Percentiles rank a stretch among this genome's conserved stretches.
Conservation (phyloP, 2,888 invertebrate species). For the Pollenia angustigena region DNA sequence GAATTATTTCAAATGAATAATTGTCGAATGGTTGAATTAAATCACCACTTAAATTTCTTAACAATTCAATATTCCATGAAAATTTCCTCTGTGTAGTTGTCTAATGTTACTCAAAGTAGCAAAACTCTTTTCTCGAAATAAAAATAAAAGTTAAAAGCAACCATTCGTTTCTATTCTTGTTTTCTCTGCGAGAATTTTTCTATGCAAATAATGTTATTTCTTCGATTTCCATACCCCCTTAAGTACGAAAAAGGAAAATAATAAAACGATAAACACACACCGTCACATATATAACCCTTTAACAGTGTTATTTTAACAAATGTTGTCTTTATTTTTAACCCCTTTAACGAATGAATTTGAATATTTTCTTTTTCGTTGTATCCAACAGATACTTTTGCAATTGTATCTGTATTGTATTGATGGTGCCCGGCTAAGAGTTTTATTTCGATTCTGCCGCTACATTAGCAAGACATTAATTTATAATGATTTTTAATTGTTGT, state of each 20-base stretch:
- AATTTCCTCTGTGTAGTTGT: slow-evolving; percentile 51
- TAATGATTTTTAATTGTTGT: slow-evolving; percentile 74
- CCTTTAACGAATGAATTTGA: slow-evolving; percentile 39
- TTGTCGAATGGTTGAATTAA: slow-evolving; percentile 25
- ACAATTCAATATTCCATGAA: slow-evolving; percentile 54
- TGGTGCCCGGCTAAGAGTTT: slow-evolving; percentile 17
- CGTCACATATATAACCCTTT: slow-evolving; percentile 43
- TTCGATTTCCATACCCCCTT: slow-evolving; percentile 43
- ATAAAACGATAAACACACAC: slow-evolving; percentile 11
- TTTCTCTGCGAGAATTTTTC: slow-evolving; percentile 74
- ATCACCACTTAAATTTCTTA: slow-evolving; percentile 50
- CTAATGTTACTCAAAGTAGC: slow-evolving; percentile 62
- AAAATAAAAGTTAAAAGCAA: slow-evolving; percentile 33
- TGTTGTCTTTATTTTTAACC: slow-evolving; percentile 70
- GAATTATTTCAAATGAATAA: slow-evolving; percentile 15
- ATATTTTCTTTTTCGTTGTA: slow-evolving; percentile 29
- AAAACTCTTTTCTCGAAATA: slow-evolving; percentile 25
- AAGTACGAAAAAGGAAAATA: slow-evolving; percentile 26
- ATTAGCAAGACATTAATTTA: slow-evolving; percentile 75
- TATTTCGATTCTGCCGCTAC: slow-evolving; percentile 60
- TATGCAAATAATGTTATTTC: slow-evolving; percentile 78
- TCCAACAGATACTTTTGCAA: slow-evolving; percentile 9
- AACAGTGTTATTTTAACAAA: slow-evolving; percentile 21
- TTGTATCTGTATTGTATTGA: slow-evolving; percentile 23
- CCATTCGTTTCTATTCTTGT: slow-evolving; percentile 23